Evolutionary conservation across 2,888 invertebrate genomes (phyloP).

Genomic region (Epinotia demarniana): DNA sequence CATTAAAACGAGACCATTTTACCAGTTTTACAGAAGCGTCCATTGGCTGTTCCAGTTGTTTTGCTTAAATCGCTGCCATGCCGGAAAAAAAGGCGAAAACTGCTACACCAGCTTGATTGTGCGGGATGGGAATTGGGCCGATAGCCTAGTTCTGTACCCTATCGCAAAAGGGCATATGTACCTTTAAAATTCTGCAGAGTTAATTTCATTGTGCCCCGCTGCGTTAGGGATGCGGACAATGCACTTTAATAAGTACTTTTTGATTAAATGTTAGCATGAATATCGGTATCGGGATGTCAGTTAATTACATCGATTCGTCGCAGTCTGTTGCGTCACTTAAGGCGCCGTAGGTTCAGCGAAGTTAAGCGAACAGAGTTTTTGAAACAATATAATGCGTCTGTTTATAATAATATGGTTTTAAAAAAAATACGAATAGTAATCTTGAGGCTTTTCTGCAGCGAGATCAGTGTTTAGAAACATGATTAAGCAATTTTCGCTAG

Average conservation of each 20-base stretch:
- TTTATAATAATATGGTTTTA: too few relatives aligned
- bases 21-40: background rate
- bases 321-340: too few relatives aligned
- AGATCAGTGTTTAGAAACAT: too few relatives aligned
- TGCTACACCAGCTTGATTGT: constrained; percentile 40
- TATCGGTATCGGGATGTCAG: background rate
- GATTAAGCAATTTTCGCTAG: too few relatives aligned
- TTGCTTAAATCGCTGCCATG: constrained; percentile 32
- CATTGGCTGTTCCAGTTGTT: constrained; percentile 28
- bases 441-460: too few relatives aligned
- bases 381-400: too few relatives aligned
- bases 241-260: constrained; percentile 22
- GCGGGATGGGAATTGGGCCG: constrained; percentile 31
- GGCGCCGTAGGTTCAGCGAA: too few relatives aligned
- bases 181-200: too few relatives aligned
- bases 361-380: too few relatives aligned
- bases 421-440: too few relatives aligned
- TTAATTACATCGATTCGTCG: constrained; percentile 1
- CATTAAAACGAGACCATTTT: background rate
- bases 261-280: constrained; percentile 15
- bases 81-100: constrained; percentile 36
- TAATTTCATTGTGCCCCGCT: background rate
- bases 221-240: background rate
- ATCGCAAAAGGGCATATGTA: constrained; percentile 1
- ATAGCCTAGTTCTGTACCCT: constrained; percentile 26